Evolutionary conservation across 1,140 invertebrate species (phyloP), one percentile per base, ranked within the genome.

Genomic region (Drosophila kikkawai): DNA sequence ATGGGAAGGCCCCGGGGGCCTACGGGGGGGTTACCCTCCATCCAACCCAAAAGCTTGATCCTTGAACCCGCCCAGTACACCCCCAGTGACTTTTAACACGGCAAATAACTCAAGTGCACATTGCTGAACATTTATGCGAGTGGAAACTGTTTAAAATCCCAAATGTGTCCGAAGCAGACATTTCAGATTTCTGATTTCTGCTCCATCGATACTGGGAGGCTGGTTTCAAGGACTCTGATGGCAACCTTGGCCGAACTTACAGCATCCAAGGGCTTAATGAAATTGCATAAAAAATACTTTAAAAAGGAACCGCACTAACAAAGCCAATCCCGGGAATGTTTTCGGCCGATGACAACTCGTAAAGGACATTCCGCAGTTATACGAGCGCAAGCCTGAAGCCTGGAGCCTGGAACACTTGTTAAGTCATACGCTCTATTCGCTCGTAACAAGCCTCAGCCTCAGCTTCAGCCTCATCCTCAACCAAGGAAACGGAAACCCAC

Each of bases 381-480:
- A 36, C 42, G 19, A 15, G 47, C 29, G 6, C 26, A 36, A 4
- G 41, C 13, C 36, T 9, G 45, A 41, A 44, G 32, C 29, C 50
- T 63, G 45, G 32, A 55, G 74, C 55, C 41, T 60, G 64, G 66
- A 71, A 79, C 76, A 79, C 66, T 79, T 79, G 76, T 71, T 78
- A 63, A 79, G 76, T 71, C 76, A 64, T 78, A 79, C 76, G 76
- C 76, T 79, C 75, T 67, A 79, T 71, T 78, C 75, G 76, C 19
- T 78, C 37, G 75, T 78, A 79, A 79, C 75, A 78, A 78, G 77
- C 67, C 42, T 13, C 4, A 45, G 42, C 9, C 45, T 48, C 6
- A 12, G 44, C n/a, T n/a, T n/a, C n/a, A n/a, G n/a, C n/a, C n/a
- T n/a, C n/a, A n/a, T n/a, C 44, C 12, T 22, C 17, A 55, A 42